phyloP scores from a whole-genome alignment of 2,113 vertebrate species.

The Upupa epops region DNA sequence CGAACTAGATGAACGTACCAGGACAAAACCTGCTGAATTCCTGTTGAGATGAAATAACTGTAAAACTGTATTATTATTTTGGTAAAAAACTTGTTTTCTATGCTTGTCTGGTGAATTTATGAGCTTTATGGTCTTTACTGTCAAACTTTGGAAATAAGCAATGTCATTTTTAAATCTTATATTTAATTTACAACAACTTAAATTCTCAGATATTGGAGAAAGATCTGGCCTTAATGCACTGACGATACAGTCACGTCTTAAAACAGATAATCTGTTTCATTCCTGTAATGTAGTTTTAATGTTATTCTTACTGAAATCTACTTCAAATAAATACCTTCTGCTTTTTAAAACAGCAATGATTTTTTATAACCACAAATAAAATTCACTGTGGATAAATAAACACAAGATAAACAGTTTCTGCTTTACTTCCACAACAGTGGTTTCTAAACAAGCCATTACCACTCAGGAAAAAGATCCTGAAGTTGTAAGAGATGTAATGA shows the following conservation, averaged over 20 bases:
- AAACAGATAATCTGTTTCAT: not conserved
- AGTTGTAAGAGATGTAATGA: constrained; percentile 14
- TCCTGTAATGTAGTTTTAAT: not conserved
- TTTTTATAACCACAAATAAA: constrained; percentile 2
- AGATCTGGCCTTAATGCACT: not conserved
- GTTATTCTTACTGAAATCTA: not conserved
- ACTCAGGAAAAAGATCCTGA: not conserved
- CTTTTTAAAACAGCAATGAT: not conserved
- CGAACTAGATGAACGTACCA: not conserved
- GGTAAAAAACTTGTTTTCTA: not conserved
- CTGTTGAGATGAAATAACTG: constrained; percentile 3
- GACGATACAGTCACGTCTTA: not conserved
- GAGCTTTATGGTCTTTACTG: not conserved
- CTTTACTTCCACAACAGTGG: not conserved
- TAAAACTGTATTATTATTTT: constrained; percentile 36
- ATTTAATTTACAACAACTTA: not conserved
- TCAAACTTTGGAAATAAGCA: not conserved
- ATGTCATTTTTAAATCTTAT: not conserved
- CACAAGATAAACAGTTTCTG: not conserved
- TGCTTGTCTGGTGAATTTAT: not conserved
- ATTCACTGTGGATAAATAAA: not conserved
- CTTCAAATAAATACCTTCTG: not conserved
- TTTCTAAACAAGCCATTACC: constrained; percentile 6
- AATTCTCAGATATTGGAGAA: not conserved
- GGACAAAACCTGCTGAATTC: constrained; percentile 3